Evolutionary conservation across 2,113 vertebrate genomes (phyloP).

Genomic region (Corythornis vintsioides): DNA sequence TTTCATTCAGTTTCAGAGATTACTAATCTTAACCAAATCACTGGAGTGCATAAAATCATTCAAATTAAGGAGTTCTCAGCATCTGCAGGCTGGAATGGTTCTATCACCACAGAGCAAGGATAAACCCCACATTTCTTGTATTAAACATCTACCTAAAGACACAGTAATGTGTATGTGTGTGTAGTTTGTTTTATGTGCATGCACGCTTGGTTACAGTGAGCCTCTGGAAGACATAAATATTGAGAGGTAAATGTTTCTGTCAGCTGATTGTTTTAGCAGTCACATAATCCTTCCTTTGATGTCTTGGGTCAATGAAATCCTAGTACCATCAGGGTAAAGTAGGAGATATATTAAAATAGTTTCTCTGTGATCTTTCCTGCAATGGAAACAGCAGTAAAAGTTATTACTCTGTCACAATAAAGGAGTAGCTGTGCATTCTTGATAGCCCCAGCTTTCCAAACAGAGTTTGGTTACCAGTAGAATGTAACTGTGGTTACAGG

Average conservation of each 20-base stretch:
- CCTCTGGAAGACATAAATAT: conserved; percentile 36
- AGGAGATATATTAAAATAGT: conserved; percentile 62
- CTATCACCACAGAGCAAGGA: neutral
- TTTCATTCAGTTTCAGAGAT: neutral
- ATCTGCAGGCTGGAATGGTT: neutral
- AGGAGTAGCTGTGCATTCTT: neutral
- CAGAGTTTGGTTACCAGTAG: neutral
- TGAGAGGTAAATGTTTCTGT: conserved; percentile 3
- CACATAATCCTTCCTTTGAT: conserved; percentile 66
- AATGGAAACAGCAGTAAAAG: conserved; percentile 71
- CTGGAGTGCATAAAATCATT: neutral
- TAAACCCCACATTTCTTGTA: neutral
- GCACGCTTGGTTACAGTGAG: neutral
- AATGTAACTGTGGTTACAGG: neutral
- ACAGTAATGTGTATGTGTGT: neutral
- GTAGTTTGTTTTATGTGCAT: neutral
- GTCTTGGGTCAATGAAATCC: conserved; percentile 68
- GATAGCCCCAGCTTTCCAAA: neutral
- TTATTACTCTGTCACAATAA: conserved; percentile 38
- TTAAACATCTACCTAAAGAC: neutral
- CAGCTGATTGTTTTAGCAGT: conserved; percentile 64
- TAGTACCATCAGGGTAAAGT: conserved; percentile 50
- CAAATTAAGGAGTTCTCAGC: neutral
- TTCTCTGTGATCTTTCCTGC: conserved; percentile 76
- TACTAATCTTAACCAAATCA: neutral